A percentile compares a stretch with the other conserved stretches of the same genome.
These are phyloP conservation scores for Drosophila suboccidentalis DNA, from an alignment of 2,888 invertebrate genomes.

Conservation along the genomic window DNA sequence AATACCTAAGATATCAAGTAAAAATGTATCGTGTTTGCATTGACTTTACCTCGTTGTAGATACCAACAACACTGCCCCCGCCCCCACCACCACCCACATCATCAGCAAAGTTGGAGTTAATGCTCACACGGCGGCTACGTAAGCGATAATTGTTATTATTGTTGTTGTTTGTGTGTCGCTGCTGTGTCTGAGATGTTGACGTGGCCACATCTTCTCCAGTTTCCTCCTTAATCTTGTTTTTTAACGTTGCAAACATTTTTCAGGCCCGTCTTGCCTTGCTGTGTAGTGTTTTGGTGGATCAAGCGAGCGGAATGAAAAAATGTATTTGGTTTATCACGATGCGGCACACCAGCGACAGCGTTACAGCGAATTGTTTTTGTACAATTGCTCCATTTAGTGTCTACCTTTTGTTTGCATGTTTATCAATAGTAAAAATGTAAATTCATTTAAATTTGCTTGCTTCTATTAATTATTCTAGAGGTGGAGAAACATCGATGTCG, in stretches of 20 bases:
- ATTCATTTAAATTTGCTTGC: slow-evolving; percentile 64
- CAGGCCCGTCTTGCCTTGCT: slow-evolving; percentile 8
- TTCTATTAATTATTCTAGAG: too few relatives aligned
- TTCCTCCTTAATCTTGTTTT: slow-evolving; percentile 96
- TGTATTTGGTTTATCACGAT: slow-evolving; percentile 27
- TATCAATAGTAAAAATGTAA: slow-evolving; percentile 74
- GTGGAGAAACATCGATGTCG: too few relatives aligned
- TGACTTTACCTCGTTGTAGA: slow-evolving; percentile 55
- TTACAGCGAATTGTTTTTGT: slow-evolving; percentile 37
- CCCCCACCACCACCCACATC: slow-evolving; percentile 62
- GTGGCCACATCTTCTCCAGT: slow-evolving; percentile 91
- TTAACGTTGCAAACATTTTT: slow-evolving; percentile 93
- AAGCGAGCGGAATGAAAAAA: slow-evolving; percentile 11
- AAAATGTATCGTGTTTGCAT: slow-evolving; percentile 40
- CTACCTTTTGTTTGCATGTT: slow-evolving; percentile 41
- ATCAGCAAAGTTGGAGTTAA: slow-evolving; percentile 83
- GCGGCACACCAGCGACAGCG: slow-evolving; percentile 24
- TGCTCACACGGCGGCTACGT: slow-evolving; percentile 84
- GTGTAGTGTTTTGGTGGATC: slow-evolving; percentile 12
- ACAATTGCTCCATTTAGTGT: slow-evolving; percentile 58
- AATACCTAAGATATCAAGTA: slow-evolving; percentile 5
- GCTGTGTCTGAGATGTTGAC: slow-evolving; percentile 55
- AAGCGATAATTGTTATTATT: slow-evolving; percentile 83
- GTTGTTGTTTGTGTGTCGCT: slow-evolving; percentile 57
- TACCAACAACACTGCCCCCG: slow-evolving; percentile 33